Base-by-base conservation (phyloP, 2,797 vertebrate genomes). In the Carduelis carduelis region DNA sequence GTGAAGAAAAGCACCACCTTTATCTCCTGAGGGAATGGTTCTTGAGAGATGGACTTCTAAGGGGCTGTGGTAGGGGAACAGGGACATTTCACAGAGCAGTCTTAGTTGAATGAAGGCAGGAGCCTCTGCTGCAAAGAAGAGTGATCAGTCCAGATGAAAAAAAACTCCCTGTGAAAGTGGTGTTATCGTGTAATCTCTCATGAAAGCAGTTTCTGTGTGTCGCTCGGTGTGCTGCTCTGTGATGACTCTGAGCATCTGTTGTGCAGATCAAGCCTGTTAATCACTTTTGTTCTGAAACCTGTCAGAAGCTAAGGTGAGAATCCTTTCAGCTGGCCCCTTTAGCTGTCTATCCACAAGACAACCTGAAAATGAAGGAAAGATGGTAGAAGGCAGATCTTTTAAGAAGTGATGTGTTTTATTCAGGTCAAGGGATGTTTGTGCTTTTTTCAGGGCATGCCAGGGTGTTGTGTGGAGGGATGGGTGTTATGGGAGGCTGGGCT, bases 241-340 rank as follows among this genome's bases (percentile, higher is more conserved):
- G 87, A 59, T 35, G 63, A 21, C 59, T 91, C 61, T 59, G 50
- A 95, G 80, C 90, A 91, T 86, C 88, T 94, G 91, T 26, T 82
- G 47, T 78, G 52, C 66, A 79, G 64, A 90, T 93, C 74, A 90
- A 96, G 34, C 52, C 41, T 72, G 43, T 88, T 91, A 91, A 91
- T 81, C 20, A 66, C 68, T 91, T 89, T 70, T 82, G 30, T 82
- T 89, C 77, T 66, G 55, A 86, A 94, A 91, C 19, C 35, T 94
- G 72, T 59, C 80, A 95, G 35, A 92, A 95, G 55, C 43, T 72
- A 37, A 88, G 80, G 70, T 59, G 83, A 82, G 92, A 95, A 79
- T 72, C 43, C 50, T 91, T 93, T 90, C 30, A 83, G n/a, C 71
- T 50, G 64, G 9, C 14, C 10, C 23, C 12, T 81, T 88, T 52